Conservation (phyloP, 2,797 vertebrate genomes). For the Capromys pilorides region DNA sequence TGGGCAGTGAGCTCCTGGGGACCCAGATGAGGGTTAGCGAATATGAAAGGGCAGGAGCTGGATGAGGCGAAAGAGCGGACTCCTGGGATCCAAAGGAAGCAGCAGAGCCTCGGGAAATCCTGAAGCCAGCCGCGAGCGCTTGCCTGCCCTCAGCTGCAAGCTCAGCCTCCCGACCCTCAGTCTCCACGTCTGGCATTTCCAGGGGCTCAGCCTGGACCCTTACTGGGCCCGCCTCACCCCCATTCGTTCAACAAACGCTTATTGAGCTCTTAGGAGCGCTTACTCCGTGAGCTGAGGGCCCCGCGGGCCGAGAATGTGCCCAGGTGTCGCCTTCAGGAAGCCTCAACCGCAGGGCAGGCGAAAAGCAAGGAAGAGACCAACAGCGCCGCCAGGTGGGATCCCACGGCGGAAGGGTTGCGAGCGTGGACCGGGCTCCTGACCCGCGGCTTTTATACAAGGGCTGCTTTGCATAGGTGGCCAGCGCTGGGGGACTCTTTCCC, state of each 20-base stretch:
- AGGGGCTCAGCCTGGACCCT: background rate
- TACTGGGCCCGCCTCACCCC: fast-evolving
- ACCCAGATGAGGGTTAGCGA: fast-evolving
- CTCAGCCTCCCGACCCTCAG: background rate
- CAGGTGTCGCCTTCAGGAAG: fast-evolving
- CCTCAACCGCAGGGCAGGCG: fast-evolving
- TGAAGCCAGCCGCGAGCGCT: fast-evolving
- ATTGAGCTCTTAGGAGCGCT: background rate
- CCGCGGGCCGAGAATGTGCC: too few species aligned
- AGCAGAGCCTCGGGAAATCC: fast-evolving
- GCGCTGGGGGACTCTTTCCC: background rate
- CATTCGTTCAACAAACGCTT: fast-evolving
- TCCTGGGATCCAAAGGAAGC: background rate
- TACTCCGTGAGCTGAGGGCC: background rate
- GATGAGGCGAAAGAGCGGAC: fast-evolving
- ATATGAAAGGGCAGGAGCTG: background rate
- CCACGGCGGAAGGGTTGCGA: fast-evolving
- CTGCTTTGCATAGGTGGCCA: background rate
- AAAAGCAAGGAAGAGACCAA: background rate
- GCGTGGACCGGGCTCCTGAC: background rate
- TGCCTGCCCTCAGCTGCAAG: fast-evolving
- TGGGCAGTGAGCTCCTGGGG: fast-evolving
- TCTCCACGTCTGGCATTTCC: background rate
- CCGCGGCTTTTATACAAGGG: background rate
- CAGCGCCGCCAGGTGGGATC: fast-evolving